These are phyloP conservation scores for Ostrea edulis DNA, from an alignment of 1,140 invertebrate genomes.

Conservation along the genomic window DNA sequence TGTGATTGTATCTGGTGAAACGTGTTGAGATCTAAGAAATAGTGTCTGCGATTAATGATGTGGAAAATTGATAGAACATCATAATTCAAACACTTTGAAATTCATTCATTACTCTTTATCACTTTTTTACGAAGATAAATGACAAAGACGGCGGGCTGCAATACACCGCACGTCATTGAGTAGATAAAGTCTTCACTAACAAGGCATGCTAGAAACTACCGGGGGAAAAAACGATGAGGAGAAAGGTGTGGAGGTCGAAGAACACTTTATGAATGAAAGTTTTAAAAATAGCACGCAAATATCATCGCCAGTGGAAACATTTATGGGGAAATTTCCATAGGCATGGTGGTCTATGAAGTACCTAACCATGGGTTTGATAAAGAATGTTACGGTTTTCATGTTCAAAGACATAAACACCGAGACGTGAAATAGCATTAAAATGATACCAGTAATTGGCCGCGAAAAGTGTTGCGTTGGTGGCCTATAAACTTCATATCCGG, in stretches of 20 bases:
- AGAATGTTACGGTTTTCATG: neutral
- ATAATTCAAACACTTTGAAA: conserved; percentile 17
- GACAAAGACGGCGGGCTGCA: neutral
- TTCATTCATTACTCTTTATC: conserved; percentile 32
- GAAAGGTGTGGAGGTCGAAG: neutral
- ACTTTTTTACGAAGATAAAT: conserved; percentile 31
- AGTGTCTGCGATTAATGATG: conserved; percentile 13
- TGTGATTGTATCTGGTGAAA: neutral
- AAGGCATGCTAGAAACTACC: neutral
- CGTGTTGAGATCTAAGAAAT: neutral
- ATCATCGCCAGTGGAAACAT: neutral
- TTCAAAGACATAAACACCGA: neutral
- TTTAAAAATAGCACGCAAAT: conserved; percentile 1
- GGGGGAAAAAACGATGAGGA: neutral
- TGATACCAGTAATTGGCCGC: neutral
- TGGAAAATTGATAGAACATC: conserved; percentile 1
- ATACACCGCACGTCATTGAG: neutral
- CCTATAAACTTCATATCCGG: neutral
- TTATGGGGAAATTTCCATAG: neutral
- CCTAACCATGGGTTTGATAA: conserved; percentile 22
- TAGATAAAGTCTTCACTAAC: conserved; percentile 1
- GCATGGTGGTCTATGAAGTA: neutral
- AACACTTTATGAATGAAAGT: neutral
- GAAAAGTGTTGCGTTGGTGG: neutral
- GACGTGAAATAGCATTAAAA: neutral